Percentiles rank a stretch among this genome's conserved stretches.
Conservation (phyloP, 2,113 vertebrate species). For the Barnardius zonarius region DNA sequence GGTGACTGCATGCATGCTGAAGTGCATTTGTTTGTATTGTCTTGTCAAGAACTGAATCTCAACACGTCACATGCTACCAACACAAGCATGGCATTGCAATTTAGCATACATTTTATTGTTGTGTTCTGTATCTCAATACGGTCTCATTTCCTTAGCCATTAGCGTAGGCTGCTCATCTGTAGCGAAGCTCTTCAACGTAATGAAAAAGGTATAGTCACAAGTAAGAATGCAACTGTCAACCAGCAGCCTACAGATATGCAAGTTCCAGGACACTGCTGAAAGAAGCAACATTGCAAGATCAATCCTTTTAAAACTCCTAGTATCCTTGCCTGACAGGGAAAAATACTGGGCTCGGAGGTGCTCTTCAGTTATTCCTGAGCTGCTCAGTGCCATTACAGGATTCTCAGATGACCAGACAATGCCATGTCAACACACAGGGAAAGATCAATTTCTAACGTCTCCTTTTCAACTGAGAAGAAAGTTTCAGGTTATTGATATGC, state of each 20-base stretch:
- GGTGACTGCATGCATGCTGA: background rate
- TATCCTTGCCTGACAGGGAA: background rate
- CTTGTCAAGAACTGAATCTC: slow-evolving; percentile 57
- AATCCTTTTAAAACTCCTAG: background rate
- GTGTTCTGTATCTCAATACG: slow-evolving; percentile 54
- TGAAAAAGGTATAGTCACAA: slow-evolving; percentile 27
- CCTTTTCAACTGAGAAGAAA: background rate
- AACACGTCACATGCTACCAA: background rate
- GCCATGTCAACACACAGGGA: accelerated
- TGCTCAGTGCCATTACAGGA: background rate
- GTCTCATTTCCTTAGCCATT: slow-evolving; percentile 42
- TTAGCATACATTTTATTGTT: slow-evolving; percentile 52
- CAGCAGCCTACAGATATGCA: background rate
- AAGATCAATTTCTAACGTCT: background rate
- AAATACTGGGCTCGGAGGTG: background rate
- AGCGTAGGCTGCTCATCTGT: slow-evolving; percentile 26
- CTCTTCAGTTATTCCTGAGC: background rate
- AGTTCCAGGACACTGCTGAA: accelerated
- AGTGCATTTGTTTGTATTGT: slow-evolving; percentile 6
- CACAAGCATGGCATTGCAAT: slow-evolving; percentile 50
- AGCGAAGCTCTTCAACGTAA: slow-evolving; percentile 52
- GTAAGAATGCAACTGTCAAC: background rate
- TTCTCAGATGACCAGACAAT: background rate
- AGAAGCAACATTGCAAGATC: background rate
- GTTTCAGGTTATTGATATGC: background rate